A percentile compares a stretch with the other conserved stretches of the same genome.
Conservation (phyloP, 2,888 invertebrate genomes). For the Priapulus caudatus region DNA sequence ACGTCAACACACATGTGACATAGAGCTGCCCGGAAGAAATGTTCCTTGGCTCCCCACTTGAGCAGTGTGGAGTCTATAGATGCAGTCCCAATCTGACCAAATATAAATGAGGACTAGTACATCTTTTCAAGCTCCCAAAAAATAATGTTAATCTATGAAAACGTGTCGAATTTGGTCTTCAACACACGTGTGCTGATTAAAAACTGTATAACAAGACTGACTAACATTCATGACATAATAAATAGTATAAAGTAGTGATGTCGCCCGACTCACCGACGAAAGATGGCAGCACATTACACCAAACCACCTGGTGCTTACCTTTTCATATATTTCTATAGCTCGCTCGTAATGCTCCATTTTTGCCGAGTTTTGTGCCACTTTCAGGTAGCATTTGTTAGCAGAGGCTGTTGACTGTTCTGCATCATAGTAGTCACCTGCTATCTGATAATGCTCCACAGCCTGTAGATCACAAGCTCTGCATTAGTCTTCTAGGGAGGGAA, state of each 20-base stretch:
- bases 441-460: slow-evolving; percentile 87
- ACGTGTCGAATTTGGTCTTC: too few species aligned
- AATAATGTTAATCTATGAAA: too few species aligned
- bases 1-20: slow-evolving; percentile 93
- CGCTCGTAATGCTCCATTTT: slow-evolving; percentile 92
- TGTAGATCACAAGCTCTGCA: too few species aligned
- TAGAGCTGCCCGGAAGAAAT: slow-evolving; percentile 90
- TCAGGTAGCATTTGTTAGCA: slow-evolving; percentile 93
- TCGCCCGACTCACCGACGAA: too few species aligned
- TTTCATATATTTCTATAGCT: slow-evolving; percentile 91
- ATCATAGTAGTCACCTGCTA: slow-evolving; percentile 93
- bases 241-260: too few species aligned
- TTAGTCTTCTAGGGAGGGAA: too few species aligned
- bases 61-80: slow-evolving; percentile 87
- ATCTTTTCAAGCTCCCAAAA: too few species aligned
- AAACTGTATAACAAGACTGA: too few species aligned
- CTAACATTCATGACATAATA: not conserved
- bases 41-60: slow-evolving; percentile 97
- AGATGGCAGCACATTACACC: too few species aligned
- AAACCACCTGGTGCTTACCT: too few species aligned
- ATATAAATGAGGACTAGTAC: not conserved
- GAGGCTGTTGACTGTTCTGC: slow-evolving; percentile 91
- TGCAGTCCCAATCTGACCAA: slow-evolving; percentile 60
- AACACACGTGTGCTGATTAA: too few species aligned
- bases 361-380: slow-evolving; percentile 93